Base-by-base conservation (phyloP, 2,113 vertebrate genomes). In the Bombycilla garrulus region DNA sequence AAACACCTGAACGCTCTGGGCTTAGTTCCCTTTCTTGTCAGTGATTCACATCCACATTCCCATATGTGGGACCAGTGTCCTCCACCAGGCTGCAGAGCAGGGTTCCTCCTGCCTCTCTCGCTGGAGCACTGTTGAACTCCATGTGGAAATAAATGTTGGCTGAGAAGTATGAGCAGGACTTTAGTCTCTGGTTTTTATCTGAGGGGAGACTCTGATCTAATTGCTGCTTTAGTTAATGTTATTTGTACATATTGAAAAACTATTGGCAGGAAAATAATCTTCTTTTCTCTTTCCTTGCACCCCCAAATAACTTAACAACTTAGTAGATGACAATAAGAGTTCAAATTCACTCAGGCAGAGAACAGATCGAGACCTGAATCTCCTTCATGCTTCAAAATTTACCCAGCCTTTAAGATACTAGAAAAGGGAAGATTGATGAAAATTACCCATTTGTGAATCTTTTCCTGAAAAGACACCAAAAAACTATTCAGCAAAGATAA, bases 211-310 rank as follows among this genome's bases (percentile, higher is more conserved):
- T 48, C 56, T 87, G 62, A 94, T 94, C 78, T 72, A 94, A 90
- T 95, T 92, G 62, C 64, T 8, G 2, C 66, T 92, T 50, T 53
- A 62, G 42, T 54, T 92, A 77, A 86, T 78, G 50, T 77, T 88
- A 70, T 94, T 96, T 93, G 76, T 77, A 77, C 38, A 25, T 85
- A 90, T 35, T 88, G 69, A 78, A 91, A 73, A 38, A 84, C 35
- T 36, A 67, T 51, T 84, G 72, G 33, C 47, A 78, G 61, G 51
- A 89, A 91, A 78, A 56, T 45, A 70, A 81, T 84, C 44, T 88
- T 56, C 54, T 88, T 61, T 82, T 86, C n/a, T 38, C 22, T 88
- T 56, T 72, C 70, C 47, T 81, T 61, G 71, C 33, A 62, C 33
- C 10, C 23, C 21, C 10, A 82, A 54, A 80, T 54, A 88, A 51